Conservation (phyloP, 1,140 invertebrate species). For the Drosophila rhopaloa region DNA sequence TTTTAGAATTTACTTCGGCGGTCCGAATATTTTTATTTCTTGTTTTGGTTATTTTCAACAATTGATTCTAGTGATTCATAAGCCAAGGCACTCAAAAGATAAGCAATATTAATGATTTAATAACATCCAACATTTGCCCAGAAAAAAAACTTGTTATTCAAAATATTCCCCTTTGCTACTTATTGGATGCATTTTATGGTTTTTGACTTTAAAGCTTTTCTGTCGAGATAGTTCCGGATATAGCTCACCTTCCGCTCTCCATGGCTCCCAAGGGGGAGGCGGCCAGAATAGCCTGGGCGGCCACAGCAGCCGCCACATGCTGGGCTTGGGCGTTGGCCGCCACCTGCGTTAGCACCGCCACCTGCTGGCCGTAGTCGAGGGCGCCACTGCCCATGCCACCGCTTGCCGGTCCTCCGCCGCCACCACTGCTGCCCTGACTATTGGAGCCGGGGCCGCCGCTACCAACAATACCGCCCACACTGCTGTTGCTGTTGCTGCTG, state of each 20-base stretch:
- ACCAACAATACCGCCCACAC: constrained; percentile 35
- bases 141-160: too few species aligned
- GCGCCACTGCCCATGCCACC: constrained; percentile 30
- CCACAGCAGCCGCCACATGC: constrained; percentile 67
- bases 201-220: too few species aligned
- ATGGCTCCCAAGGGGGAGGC: constrained; percentile 74
- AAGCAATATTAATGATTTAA: too few species aligned
- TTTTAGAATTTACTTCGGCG: too few species aligned
- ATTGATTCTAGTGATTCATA: too few species aligned
- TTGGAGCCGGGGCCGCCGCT: constrained; percentile 39
- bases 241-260: constrained; percentile 76
- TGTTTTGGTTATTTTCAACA: too few species aligned
- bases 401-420: constrained; percentile 28
- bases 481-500: constrained; percentile 56
- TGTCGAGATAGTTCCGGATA: not conserved
- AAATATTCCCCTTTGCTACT: too few species aligned
- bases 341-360: constrained; percentile 31
- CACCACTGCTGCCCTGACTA: constrained; percentile 37
- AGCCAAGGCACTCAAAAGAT: too few species aligned
- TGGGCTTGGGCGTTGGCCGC: constrained; percentile 44
- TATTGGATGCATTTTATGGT: too few species aligned
- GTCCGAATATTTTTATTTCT: too few species aligned
- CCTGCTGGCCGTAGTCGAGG: constrained; percentile 45
- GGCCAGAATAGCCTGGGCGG: constrained; percentile 64
- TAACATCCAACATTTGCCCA: too few species aligned